phyloP scores from a whole-genome alignment of 2,888 invertebrate species.

The Drosophila neotestacea region DNA sequence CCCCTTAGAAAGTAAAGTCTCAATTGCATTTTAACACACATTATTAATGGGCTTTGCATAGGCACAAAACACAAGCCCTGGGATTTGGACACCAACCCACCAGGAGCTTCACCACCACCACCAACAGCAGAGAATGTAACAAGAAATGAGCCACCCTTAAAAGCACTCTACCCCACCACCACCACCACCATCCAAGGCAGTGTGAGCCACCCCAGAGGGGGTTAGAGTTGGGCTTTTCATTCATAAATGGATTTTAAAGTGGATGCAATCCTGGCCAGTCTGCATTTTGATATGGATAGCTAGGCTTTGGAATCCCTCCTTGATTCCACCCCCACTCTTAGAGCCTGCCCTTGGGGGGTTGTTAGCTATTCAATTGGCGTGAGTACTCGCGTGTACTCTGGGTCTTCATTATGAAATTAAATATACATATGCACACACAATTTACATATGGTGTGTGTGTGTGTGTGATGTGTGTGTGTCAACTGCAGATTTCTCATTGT shows the following conservation, averaged over 20 bases:
- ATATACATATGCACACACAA: constrained; percentile 48
- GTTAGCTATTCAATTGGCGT: constrained; percentile 59
- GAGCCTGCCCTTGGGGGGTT: constrained; percentile 26
- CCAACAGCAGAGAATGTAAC: constrained; percentile 1
- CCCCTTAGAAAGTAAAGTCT: constrained; percentile 26
- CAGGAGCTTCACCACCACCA: not conserved
- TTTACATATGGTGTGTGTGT: not conserved
- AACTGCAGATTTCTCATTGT: constrained; percentile 39
- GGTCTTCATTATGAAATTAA: constrained; percentile 74
- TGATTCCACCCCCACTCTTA: not conserved
- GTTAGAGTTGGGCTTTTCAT: constrained; percentile 45
- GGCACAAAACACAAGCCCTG: constrained; percentile 27
- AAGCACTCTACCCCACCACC: constrained; percentile 1
- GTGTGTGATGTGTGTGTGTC: constrained; percentile 4
- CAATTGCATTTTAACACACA: constrained; percentile 68
- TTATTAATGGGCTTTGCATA: constrained; percentile 71
- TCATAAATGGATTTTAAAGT: constrained; percentile 78
- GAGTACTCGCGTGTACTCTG: constrained; percentile 52
- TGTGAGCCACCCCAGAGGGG: constrained; percentile 33
- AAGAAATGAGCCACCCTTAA: constrained; percentile 44
- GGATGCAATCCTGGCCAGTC: constrained; percentile 63
- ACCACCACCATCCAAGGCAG: not conserved
- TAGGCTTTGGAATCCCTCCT: constrained; percentile 15
- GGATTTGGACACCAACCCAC: constrained; percentile 42
- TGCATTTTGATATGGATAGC: constrained; percentile 43